Evolutionary conservation across 2,113 vertebrate genomes (phyloP), one percentile per base, ranked within the genome.

Genomic region (Lasiurus borealis): DNA sequence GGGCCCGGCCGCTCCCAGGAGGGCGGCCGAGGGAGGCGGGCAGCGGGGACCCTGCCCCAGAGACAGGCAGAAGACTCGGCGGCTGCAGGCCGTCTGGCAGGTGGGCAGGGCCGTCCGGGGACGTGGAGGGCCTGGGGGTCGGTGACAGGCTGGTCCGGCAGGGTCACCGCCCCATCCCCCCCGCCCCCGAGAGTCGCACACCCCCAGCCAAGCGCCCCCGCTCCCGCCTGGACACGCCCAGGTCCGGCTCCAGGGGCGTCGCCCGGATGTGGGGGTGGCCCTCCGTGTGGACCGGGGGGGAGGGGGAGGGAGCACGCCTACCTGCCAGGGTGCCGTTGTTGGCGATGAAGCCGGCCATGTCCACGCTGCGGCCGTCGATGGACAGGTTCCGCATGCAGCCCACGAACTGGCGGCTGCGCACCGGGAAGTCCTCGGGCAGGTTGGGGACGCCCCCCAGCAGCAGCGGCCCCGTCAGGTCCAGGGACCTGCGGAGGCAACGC

Each of bases 301-400:
- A 3, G 40, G 0, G 50, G 0, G 0, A 48, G 0, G 50, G 0
- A 0, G 54, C 2, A 0, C 0, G 0, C 13, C 50, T 94, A 99
- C 99, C 99, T 98, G 99, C 98, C 57, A 97, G 86, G 59, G 99
- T 99, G 97, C 99, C 99, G 0, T 99, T 99, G 96, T 99, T 99
- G 93, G 99, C 99, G 1, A 99, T 99, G 98, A 98, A 99, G 94
- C 98, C 98, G 12, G 99, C 99, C 99, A 99, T 99, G 98, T 99
- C 99, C 0, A 99, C 97, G 0, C 98, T 97, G 90, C 98, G 98
- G 98, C 98, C 99, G 83, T 99, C 99, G 0, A 99, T 98, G 29
- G 98, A 99, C 57, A 99, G 98, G 98, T 99, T 99, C 93, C 99
- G 99, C 99, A 99, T 99, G 98, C 99, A 99, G 96, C 99, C 99